Conservation (phyloP, 2,113 vertebrate species). For the Ellobius talpinus region DNA sequence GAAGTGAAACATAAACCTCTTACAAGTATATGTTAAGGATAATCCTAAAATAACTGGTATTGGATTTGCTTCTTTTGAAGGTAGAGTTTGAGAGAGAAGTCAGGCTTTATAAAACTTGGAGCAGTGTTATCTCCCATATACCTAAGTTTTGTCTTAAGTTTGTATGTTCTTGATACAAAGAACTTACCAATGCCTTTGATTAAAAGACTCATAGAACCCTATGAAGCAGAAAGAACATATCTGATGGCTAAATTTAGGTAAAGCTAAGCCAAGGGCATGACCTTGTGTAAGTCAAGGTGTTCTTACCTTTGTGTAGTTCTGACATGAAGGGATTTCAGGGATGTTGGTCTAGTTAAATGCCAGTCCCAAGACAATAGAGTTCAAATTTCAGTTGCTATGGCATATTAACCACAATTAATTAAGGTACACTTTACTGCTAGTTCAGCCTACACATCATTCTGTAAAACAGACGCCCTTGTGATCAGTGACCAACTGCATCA, state of each 20-base stretch:
- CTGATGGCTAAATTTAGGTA: background rate
- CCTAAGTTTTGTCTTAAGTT: background rate
- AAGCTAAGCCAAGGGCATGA: background rate
- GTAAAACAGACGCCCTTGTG: background rate
- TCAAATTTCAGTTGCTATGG: background rate
- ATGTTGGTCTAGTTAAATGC: background rate
- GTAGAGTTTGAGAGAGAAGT: conserved; percentile 29
- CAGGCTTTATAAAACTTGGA: background rate
- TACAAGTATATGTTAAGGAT: background rate
- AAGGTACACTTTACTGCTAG: background rate
- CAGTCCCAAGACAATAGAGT: background rate
- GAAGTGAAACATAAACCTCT: background rate
- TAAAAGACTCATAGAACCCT: conserved; percentile 13
- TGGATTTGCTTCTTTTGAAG: conserved; percentile 10
- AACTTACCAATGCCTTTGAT: background rate
- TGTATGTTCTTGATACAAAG: conserved; percentile 2
- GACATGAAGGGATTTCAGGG: background rate
- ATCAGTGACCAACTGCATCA: background rate
- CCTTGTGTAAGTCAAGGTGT: background rate
- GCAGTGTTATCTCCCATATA: background rate
- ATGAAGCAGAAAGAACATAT: conserved; percentile 19
- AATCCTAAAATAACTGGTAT: background rate
- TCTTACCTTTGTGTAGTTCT: background rate
- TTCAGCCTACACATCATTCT: background rate
- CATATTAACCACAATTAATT: background rate